phyloP scores from a whole-genome alignment of 1,140 invertebrate species.

The Linepithema humile region DNA sequence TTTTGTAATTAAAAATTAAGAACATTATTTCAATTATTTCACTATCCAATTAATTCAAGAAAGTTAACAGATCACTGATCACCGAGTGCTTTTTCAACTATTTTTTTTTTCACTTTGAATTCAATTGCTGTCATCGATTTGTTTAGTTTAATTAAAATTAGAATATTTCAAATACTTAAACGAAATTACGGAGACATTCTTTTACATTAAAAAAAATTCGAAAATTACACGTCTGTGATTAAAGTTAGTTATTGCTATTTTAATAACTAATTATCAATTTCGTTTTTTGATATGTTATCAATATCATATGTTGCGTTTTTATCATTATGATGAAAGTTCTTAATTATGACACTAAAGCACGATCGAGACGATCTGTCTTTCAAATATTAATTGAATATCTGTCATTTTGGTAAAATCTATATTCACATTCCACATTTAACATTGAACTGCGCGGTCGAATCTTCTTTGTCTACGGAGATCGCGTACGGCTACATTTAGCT shows the following conservation, averaged over 20 bases:
- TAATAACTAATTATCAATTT: background rate
- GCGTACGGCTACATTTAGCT: background rate
- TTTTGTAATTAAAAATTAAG: background rate
- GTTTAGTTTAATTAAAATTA: background rate
- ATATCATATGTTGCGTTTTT: background rate
- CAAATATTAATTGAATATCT: background rate
- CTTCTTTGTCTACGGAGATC: slow-evolving; percentile 19
- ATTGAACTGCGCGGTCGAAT: background rate
- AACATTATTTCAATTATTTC: background rate
- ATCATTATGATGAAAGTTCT: background rate
- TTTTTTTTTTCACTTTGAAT: background rate
- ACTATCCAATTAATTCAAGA: background rate
- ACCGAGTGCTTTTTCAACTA: background rate
- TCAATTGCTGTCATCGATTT: background rate
- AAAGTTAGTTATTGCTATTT: background rate
- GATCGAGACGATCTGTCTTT: background rate
- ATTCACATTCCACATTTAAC: background rate
- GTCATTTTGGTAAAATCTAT: background rate
- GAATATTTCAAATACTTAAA: too few species aligned
- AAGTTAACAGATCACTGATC: background rate
- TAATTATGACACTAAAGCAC: background rate
- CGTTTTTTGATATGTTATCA: slow-evolving; percentile 15
- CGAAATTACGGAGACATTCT: background rate
- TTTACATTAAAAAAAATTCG: background rate
- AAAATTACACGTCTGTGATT: background rate